Evolutionary conservation across 2,888 invertebrate genomes (phyloP), one percentile per base, ranked within the genome.

Genomic region (Eudasyphora cyanicolor): DNA sequence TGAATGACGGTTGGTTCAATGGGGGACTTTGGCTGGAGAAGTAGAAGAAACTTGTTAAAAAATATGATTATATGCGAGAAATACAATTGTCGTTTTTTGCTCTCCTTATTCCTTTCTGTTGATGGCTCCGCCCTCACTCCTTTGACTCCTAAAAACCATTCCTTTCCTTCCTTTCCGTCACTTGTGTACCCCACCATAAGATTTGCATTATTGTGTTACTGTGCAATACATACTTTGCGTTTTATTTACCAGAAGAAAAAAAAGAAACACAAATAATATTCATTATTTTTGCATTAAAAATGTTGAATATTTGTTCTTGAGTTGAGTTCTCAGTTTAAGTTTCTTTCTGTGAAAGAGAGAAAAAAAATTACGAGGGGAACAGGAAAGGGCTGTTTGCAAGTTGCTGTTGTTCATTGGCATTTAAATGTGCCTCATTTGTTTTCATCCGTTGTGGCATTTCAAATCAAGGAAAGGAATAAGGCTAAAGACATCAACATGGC

Each of bases 241-340:
- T 57, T 27, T 57, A 57, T 24, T 57, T 57, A 2, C 57, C 24
- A 67, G 67, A 6, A 42, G 27, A 17, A 17, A 35, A 10, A n/a
- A 51, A 60, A 60, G 2, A 60, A 60, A 14, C 35, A 69, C 51
- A 79, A 84, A 81, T 79, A 81, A 84, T 84, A 81, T 84, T 84
- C 84, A 84, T 84, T 84, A 79, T 78, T 81, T 84, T 78, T 81
- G 78, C 81, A 84, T 84, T 81, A 81, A 79, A 80, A 77, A 60
- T 74, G 62, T 35, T 42, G 19, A 12, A 42, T 78, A 57, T 73
- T 73, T 71, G 17, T 27, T 49, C n/a, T 14, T 62, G 42, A 19
- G 54, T 21, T 14, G 27, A 10, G 27, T 14, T n/a, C n/a, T 14
- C 45, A 1, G n/a, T 45, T 45, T n/a, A n/a, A n/a, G 45, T 14